Percentiles rank a stretch among this genome's conserved stretches.
Conservation (phyloP, 2,113 vertebrate species). For the Craseonycteris thonglongyai region DNA sequence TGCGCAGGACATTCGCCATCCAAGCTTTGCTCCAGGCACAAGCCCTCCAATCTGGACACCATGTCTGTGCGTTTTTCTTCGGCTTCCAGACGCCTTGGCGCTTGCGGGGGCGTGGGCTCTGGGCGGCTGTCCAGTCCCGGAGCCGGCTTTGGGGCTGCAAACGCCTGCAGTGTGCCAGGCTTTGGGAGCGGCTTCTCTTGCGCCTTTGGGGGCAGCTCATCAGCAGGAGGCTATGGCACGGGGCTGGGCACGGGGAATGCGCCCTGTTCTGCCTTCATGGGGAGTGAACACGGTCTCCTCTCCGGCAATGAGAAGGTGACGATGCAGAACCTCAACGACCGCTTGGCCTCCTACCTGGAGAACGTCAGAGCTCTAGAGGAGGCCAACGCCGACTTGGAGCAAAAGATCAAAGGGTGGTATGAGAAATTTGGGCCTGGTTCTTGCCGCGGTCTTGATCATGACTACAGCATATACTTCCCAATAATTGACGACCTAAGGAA, state of each 20-base stretch:
- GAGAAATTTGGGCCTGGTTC: conserved; percentile 66
- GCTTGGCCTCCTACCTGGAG: conserved; percentile 83
- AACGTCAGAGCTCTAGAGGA: conserved; percentile 74
- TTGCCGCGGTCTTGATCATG: conserved; percentile 58
- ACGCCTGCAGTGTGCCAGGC: conserved; percentile 65
- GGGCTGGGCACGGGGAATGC: background rate
- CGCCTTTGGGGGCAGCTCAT: conserved; percentile 45
- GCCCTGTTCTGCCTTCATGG: background rate
- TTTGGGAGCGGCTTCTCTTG: conserved; percentile 77
- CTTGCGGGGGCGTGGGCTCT: background rate
- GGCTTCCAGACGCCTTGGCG: conserved; percentile 51
- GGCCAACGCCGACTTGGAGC: conserved; percentile 68
- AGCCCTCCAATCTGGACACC: background rate
- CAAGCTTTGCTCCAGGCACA: background rate
- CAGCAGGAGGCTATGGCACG: background rate
- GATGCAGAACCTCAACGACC: conserved; percentile 89
- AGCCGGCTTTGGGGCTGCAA: conserved; percentile 71
- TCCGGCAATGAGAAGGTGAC: conserved; percentile 76
- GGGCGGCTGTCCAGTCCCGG: background rate
- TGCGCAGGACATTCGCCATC: background rate
- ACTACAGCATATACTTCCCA: conserved; percentile 67
- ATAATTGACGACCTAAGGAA: conserved; percentile 70
- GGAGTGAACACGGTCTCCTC: conserved; percentile 44
- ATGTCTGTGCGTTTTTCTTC: conserved; percentile 71
- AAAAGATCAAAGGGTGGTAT: conserved; percentile 76